These are phyloP conservation scores for Sebastes glaucus DNA, from an alignment of 2,797 vertebrate species.

Conservation along the genomic window DNA sequence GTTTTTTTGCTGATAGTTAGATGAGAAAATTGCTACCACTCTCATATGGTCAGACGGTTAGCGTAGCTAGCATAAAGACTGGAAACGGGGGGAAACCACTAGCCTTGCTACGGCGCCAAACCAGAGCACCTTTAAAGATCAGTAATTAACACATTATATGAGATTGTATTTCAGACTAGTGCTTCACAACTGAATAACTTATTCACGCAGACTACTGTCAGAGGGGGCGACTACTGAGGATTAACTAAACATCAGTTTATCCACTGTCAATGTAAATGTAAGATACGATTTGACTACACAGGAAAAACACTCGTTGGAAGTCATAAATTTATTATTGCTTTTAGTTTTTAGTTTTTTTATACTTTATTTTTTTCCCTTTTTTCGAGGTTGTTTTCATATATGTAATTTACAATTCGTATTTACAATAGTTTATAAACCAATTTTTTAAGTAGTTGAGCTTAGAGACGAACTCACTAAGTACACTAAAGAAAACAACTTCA, in stretches of 20 bases:
- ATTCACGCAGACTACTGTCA: neutral
- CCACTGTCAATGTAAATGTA: neutral
- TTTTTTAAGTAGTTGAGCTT: no score
- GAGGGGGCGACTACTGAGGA: neutral
- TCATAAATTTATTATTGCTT: neutral
- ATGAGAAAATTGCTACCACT: neutral
- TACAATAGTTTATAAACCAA: no score
- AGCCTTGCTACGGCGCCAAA: neutral
- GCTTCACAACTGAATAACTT: neutral
- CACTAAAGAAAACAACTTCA: no score
- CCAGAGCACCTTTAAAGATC: neutral
- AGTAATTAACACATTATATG: neutral
- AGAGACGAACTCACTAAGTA: no score
- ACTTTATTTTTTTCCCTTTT: no score
- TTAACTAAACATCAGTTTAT: neutral
- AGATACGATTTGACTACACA: rapidly evolving
- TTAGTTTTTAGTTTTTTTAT: neutral
- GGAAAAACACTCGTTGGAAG: no score
- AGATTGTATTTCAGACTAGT: neutral
- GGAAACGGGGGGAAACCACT: neutral
- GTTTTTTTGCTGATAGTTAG: neutral
- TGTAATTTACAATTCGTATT: no score
- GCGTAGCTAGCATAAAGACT: neutral
- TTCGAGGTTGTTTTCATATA: no score
- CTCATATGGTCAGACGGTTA: neutral